phyloP scores from a whole-genome alignment of 2,797 vertebrate genomes.

The Falco biarmicus region DNA sequence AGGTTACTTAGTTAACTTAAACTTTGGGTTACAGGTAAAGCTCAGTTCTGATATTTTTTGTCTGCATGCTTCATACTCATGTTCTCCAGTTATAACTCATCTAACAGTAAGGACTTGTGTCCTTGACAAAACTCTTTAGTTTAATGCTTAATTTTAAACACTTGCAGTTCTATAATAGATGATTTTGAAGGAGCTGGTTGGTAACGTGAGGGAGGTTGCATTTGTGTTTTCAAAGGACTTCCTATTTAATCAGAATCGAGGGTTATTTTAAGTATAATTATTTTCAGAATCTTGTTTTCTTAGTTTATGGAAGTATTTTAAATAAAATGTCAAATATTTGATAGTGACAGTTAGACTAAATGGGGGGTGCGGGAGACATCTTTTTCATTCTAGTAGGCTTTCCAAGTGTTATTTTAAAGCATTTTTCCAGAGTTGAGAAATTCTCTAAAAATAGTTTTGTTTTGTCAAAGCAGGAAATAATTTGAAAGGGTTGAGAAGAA shows the following conservation, averaged over 20 bases:
- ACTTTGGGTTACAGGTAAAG: neutral
- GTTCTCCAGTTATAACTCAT: neutral
- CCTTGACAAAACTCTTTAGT: neutral
- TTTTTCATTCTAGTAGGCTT: neutral
- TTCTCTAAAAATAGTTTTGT: conserved; percentile 28
- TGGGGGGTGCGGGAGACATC: too few species aligned
- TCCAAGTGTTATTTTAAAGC: neutral
- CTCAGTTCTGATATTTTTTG: neutral
- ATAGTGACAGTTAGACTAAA: neutral
- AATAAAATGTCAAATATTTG: neutral
- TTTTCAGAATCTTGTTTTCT: neutral
- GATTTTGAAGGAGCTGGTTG: neutral
- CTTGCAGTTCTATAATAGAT: neutral
- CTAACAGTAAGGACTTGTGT: neutral
- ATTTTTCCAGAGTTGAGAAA: neutral
- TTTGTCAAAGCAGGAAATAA: conserved; percentile 13
- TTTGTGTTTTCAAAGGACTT: neutral
- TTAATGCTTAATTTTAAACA: neutral
- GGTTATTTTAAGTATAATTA: neutral
- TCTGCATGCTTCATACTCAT: neutral
- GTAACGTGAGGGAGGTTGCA: neutral
- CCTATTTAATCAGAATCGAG: neutral
- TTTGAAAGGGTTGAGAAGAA: neutral
- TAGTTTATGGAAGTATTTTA: neutral
- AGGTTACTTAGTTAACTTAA: neutral